Base-by-base conservation (phyloP, 53 echinoderm and acorn worm species). In the Mesocentrotus franciscanus region DNA sequence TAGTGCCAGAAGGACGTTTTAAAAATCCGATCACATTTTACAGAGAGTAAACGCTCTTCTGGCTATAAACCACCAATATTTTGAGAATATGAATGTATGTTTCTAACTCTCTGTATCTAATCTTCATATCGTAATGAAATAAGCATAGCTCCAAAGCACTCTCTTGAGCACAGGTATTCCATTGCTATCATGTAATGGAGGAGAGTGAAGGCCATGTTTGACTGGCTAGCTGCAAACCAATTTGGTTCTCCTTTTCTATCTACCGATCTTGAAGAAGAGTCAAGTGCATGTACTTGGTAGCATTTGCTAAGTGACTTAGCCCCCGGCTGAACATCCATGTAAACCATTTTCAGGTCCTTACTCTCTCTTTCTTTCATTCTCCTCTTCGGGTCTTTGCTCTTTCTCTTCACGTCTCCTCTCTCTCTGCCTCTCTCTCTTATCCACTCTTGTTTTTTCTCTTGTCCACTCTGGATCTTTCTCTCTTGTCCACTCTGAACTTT, bases 251-350 rank as follows among this genome's bases (percentile, higher is more conserved):
- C 66, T 39, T 20, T 35, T 61, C 91, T 66, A 91, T 64, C 64
- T 64, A 24, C 66, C 13, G 36, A 61, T 64, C 35, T 10, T 61
- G 61, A 39, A 66, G 91, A 2, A 66, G 32, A 62, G 64, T 91
- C 66, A 66, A 91, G 91, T 35, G 30, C 91, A 61, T 36, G 91
- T 91, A 61, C 91, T 91, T 66, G 91, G 62, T 66, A 91, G 91
- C 64, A n/a, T 91, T 91, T 91, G 66, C 91, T 91, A 91, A 91
- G 91, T 91, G 91, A 91, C 91, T 91, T 91, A 61, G 91, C 91
- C 91, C 29, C 64, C 0, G 91, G 91, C 91, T 58, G 27, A 57
- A 58, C 87, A 29, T 87, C 56, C 64, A 91, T 66, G 66, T 62
- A 34, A 64, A 91, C 66, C 35, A 35, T 66, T 66, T 62, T 66